Percentiles rank a stretch among this genome's conserved stretches.
Evolutionary conservation across 92 coral and sea anemone genomes (phyloP).

Genomic region (Virgularia gustaviana): DNA sequence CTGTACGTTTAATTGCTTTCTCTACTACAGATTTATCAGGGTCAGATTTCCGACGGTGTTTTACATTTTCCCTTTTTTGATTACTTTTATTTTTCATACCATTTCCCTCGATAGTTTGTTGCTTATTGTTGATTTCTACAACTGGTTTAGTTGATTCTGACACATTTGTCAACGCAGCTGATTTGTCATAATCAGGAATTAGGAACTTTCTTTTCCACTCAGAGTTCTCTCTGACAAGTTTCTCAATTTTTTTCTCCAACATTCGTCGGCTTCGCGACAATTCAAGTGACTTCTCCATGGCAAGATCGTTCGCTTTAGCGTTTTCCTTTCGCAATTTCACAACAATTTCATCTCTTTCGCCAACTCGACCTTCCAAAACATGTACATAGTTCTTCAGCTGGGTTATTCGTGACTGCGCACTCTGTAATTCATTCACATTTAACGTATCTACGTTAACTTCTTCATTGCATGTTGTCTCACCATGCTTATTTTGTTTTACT

Average conservation of each 20-base stretch:
- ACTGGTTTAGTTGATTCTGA: too few species aligned
- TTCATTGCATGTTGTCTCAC: slow-evolving; percentile 32
- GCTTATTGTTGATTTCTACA: too few species aligned
- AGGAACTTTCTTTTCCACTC: slow-evolving; percentile 67
- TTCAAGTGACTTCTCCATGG: slow-evolving; percentile 92
- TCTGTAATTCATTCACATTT: slow-evolving; percentile 51
- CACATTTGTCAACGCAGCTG: too few species aligned
- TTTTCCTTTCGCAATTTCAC: slow-evolving; percentile 60
- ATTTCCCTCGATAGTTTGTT: too few species aligned
- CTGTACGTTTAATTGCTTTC: not conserved
- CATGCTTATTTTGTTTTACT: slow-evolving; percentile 43
- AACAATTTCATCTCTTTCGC: slow-evolving; percentile 52
- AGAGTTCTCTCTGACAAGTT: slow-evolving; percentile 69
- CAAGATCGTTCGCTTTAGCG: slow-evolving; percentile 80
- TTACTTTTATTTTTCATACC: not conserved
- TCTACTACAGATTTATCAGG: slow-evolving; percentile 16
- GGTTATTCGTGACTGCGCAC: slow-evolving; percentile 45
- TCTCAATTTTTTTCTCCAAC: slow-evolving; percentile 82
- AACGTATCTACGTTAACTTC: slow-evolving; percentile 30
- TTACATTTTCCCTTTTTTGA: not conserved
- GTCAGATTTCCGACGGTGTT: slow-evolving; percentile 26
- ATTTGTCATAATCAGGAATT: too few species aligned
- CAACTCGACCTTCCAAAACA: slow-evolving; percentile 53
- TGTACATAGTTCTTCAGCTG: slow-evolving; percentile 52
- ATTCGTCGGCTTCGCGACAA: slow-evolving; percentile 75